Percentiles rank a stretch among this genome's conserved stretches.
These are phyloP conservation scores for Bubalus kerabau DNA, from an alignment of 2,113 vertebrate genomes.

Conservation along the genomic window DNA sequence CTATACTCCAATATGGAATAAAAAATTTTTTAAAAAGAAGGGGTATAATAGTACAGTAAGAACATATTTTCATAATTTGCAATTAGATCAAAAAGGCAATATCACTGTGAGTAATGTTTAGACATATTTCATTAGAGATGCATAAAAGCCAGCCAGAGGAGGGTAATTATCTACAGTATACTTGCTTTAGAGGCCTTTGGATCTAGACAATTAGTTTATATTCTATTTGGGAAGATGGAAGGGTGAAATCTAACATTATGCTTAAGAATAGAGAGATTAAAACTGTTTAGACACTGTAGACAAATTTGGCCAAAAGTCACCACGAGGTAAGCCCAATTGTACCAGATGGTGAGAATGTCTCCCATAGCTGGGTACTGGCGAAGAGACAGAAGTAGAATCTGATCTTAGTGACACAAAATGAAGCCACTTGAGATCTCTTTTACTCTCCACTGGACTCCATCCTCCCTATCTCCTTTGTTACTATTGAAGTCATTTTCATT, in stretches of 20 bases:
- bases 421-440: not conserved
- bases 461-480: not conserved
- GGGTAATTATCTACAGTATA: too few species aligned
- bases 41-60: not conserved
- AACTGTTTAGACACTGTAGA: not conserved
- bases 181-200: not conserved
- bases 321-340: accelerated
- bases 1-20: not conserved
- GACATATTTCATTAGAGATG: not conserved
- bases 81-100: not conserved
- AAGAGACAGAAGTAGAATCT: not conserved
- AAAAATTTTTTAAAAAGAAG: not conserved
- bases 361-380: accelerated
- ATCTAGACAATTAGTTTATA: not conserved
- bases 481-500: not conserved
- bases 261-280: not conserved
- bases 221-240: not conserved
- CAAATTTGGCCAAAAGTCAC: not conserved
- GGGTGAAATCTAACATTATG: not conserved
- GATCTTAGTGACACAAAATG: not conserved
- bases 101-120: not conserved
- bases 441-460: not conserved
- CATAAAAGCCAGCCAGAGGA: not conserved
- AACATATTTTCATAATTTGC: not conserved
- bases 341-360: too few species aligned